Evolutionary conservation across 64 coral and sea anemone species (phyloP), one percentile per base, ranked within the genome.

Genomic region (Pocillopora damicornis): DNA sequence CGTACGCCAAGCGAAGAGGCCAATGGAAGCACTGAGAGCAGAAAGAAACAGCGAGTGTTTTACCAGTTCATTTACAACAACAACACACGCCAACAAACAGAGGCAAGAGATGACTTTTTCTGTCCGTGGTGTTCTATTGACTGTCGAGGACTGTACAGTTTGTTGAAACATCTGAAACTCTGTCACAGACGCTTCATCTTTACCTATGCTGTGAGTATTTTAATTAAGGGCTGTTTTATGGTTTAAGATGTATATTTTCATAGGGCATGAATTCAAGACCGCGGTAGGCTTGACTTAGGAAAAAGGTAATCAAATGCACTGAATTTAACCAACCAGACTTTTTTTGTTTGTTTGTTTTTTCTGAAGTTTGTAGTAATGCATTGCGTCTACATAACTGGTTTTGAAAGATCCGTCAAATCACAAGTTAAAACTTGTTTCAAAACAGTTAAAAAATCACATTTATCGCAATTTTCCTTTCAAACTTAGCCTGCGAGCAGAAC

Each of bases 41-140:
- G 87, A 58, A 99, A 99, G 75, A 90, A 69, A 82, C 93, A 95
- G 83, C 61, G 93, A 58, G 87, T 99, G 64, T 99, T 95, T 87
- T 99, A 99, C 73, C 97, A 99, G 81, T 99, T 99, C 74, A 99
- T 99, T 58, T 99, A 99, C 63, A 99, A 99, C 72, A 99, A 93
- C 83, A 91, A 99, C 64, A 99, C 97, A 1, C 87, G 93, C 13
- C 97, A 99, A 59, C 97, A 99, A 22, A 99, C 97, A 0, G 97
- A 99, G 75, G 97, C 97, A 9, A 63, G 97, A 22, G 93, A 99
- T 6, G 97, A 99, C 61, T 90, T 90, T n/a, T 90, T 88, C 77
- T 99, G 97, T 81, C 97, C 97, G 13, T 99, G 97, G 97, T 99
- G 97, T 72, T 87, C 87, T 77, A 92, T 99, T 2, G 91, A 99